A percentile compares a stretch with the other conserved stretches of the same genome.
Conservation (phyloP, 92 coral and sea anemone genomes). For the Micromussa lordhowensis region DNA sequence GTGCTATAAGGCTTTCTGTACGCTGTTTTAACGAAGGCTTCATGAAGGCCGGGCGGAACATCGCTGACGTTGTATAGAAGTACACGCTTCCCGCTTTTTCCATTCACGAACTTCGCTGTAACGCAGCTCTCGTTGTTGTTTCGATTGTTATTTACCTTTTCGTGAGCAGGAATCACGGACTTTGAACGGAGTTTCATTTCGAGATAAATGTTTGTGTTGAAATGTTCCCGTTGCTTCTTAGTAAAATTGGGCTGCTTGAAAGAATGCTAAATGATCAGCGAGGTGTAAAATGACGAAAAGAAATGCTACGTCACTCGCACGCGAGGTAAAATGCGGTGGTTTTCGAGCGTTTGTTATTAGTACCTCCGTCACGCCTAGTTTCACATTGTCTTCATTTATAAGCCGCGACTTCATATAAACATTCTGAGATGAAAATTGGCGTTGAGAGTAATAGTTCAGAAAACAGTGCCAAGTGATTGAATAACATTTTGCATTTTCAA, state of each 20-base stretch:
- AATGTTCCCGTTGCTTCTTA: not conserved
- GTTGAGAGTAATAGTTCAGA: not conserved
- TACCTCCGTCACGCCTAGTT: not conserved
- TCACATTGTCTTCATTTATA: no score
- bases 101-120: not conserved
- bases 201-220: not conserved
- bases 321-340: not conserved
- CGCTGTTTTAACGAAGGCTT: constrained; percentile 80
- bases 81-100: not conserved
- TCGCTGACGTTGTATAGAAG: constrained; percentile 37
- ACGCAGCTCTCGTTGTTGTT: constrained; percentile 2
- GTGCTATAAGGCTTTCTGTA: constrained; percentile 86
- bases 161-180: not conserved
- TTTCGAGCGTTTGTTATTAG: not conserved
- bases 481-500: not conserved
- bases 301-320: not conserved
- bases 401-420: not conserved
- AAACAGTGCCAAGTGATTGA: constrained; percentile 7
- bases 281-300: not conserved
- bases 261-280: not conserved
- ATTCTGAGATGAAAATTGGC: not conserved
- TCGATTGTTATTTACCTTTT: constrained; percentile 1
- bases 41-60: constrained; percentile 71
- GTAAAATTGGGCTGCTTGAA: not conserved
- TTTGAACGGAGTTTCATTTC: constrained; percentile 24